Percentiles rank a stretch among this genome's conserved stretches.
These are phyloP conservation scores for Nemurella pictetii DNA, from an alignment of 2,888 invertebrate species.

Conservation along the genomic window DNA sequence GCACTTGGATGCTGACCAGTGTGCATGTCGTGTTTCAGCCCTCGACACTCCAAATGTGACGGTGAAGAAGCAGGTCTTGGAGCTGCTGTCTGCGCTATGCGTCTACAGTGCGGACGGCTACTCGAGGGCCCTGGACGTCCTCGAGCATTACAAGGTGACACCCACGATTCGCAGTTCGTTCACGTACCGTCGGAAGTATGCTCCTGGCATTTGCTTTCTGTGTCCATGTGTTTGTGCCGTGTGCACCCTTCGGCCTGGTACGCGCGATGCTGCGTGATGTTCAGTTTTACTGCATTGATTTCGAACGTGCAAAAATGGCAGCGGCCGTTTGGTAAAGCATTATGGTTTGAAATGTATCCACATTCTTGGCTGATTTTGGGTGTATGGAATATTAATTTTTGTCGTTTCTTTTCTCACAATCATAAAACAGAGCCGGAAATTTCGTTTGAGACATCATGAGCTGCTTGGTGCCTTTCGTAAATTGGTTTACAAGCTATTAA, in stretches of 20 bases:
- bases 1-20: neutral
- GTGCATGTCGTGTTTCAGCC: conserved; percentile 57
- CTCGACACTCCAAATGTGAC: conserved; percentile 87
- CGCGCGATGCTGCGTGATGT: neutral
- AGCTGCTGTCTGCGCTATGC: conserved; percentile 90
- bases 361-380: neutral
- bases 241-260: neutral
- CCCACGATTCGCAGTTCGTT: neutral
- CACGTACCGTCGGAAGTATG: neutral
- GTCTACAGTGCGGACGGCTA: conserved; percentile 92
- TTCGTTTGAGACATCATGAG: neutral
- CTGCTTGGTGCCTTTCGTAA: neutral
- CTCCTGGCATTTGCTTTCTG: no score
- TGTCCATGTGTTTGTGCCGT: no score
- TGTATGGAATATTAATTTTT: neutral
- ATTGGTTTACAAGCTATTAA: neutral
- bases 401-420: neutral
- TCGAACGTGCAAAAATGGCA: neutral
- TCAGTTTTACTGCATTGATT: neutral
- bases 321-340: neutral
- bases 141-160: conserved; percentile 89
- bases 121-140: conserved; percentile 81
- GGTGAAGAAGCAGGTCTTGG: conserved; percentile 96
- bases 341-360: neutral
- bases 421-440: neutral